These are phyloP conservation scores for Malaclemys terrapin DNA, from an alignment of 2,113 vertebrate species.

Conservation along the genomic window DNA sequence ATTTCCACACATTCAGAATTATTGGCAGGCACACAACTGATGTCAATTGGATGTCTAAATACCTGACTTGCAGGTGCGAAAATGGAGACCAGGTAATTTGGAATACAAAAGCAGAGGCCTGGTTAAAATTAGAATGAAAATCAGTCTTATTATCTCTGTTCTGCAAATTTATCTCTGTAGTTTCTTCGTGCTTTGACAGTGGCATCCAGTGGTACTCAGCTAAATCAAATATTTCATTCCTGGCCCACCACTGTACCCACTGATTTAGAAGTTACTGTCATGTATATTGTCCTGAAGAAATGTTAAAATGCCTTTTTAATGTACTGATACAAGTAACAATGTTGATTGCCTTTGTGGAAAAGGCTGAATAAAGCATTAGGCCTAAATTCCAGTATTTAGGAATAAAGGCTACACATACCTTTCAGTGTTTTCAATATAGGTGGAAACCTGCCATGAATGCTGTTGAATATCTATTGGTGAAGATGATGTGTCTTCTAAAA, in stretches of 20 bases:
- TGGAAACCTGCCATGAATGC: slow-evolving; percentile 92
- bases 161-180: background rate
- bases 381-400: background rate
- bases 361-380: background rate
- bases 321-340: background rate
- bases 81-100: background rate
- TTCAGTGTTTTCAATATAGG: slow-evolving; percentile 95
- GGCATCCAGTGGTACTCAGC: background rate
- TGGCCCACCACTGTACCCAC: background rate
- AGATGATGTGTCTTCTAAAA: slow-evolving; percentile 90
- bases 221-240: background rate
- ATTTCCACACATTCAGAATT: background rate
- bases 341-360: background rate
- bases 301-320: background rate
- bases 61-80: background rate
- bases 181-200: background rate
- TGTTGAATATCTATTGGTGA: slow-evolving; percentile 90
- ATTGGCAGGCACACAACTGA: background rate
- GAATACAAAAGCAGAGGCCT: background rate
- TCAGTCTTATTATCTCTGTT: background rate
- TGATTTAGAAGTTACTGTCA: background rate
- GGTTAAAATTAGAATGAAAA: background rate
- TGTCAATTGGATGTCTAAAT: background rate
- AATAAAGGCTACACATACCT: slow-evolving; percentile 78
- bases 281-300: background rate